Evolutionary conservation across 2,888 invertebrate species (phyloP).

Genomic region (Pollenia angustigena): DNA sequence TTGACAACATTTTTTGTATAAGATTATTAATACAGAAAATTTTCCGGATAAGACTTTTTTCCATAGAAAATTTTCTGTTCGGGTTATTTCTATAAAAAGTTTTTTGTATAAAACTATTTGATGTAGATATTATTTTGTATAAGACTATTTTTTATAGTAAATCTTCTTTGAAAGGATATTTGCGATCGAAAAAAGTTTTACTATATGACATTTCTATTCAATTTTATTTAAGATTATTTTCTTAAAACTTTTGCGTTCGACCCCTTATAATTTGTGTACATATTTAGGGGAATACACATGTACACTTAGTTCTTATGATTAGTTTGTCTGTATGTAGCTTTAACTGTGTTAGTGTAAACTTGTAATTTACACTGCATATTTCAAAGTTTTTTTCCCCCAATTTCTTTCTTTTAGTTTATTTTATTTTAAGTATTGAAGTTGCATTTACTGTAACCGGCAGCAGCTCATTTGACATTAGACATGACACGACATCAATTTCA

Average conservation of each 20-base stretch:
- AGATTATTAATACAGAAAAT: too few species aligned
- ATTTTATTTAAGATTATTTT: not conserved
- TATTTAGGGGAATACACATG: not conserved
- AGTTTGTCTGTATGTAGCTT: conserved; percentile 27
- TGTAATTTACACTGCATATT: conserved; percentile 4
- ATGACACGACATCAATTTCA: conserved; percentile 73
- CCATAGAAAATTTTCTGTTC: too few species aligned
- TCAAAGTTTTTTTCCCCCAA: not conserved
- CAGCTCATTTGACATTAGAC: conserved; percentile 73
- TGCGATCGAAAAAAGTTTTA: too few species aligned
- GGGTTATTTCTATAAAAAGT: too few species aligned
- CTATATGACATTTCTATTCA: too few species aligned
- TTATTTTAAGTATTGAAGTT: conserved; percentile 39
- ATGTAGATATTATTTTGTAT: too few species aligned
- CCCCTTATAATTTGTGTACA: not conserved
- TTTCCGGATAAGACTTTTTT: too few species aligned
- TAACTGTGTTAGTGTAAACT: conserved; percentile 4
- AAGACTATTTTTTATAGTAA: too few species aligned
- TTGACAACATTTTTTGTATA: too few species aligned
- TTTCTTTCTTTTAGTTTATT: not conserved
- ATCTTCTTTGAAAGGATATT: too few species aligned
- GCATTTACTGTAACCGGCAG: conserved; percentile 64
- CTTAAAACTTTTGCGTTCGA: not conserved
- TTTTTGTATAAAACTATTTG: too few species aligned
- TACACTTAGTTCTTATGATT: conserved; percentile 52